Evolutionary conservation across 2,113 vertebrate species (phyloP).

Genomic region (Macrotus californicus): DNA sequence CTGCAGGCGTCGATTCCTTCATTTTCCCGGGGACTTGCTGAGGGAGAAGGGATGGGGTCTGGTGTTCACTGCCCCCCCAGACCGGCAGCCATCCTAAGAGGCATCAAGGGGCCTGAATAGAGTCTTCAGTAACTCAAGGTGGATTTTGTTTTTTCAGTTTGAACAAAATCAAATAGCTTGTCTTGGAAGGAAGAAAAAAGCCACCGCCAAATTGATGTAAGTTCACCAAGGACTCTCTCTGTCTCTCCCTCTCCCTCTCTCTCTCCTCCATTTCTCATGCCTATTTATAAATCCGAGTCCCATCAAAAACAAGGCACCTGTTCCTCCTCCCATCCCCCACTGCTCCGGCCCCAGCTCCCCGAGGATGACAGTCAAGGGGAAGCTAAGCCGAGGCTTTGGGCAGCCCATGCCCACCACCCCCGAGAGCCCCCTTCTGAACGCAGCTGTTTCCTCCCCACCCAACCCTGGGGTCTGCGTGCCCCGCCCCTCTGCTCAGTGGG

Average conservation of each 20-base stretch:
- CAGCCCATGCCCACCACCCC: not conserved
- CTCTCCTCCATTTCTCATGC: not conserved
- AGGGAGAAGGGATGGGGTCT: not conserved
- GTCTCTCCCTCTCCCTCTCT: not conserved
- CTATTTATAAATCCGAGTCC: not conserved
- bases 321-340: not conserved
- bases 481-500: fast-evolving
- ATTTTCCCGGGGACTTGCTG: not conserved
- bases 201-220: not conserved
- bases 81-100: not conserved
- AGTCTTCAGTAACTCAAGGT: not conserved
- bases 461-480: not conserved
- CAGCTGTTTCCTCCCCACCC: not conserved
- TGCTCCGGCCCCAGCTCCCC: not conserved
- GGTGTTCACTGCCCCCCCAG: not conserved
- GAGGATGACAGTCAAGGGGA: not conserved
- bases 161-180: not conserved
- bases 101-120: not conserved
- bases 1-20: not conserved
- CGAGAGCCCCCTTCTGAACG: not conserved
- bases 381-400: not conserved
- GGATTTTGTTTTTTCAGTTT: not conserved
- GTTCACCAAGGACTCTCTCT: not conserved
- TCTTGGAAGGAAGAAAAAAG: slow-evolving; percentile 28
- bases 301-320: not conserved